Percentiles rank a stretch among this genome's conserved stretches.
These are phyloP conservation scores for Pegoplata infirma DNA, from an alignment of 2,888 invertebrate genomes.

Conservation along the genomic window DNA sequence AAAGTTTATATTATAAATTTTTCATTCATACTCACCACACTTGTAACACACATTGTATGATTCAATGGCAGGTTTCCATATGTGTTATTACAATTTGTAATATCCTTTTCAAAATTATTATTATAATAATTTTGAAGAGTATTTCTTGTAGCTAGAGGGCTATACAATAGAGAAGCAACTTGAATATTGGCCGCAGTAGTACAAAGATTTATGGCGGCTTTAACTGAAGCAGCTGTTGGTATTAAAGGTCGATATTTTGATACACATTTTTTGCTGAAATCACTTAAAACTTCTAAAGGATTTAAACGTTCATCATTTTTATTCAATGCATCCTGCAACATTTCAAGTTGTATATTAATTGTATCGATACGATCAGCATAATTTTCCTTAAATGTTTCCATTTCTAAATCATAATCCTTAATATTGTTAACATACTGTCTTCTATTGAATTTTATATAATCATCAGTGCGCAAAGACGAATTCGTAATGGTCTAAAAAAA, in stretches of 20 bases:
- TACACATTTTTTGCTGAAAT: conserved; percentile 56
- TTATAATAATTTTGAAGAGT: conserved; percentile 56
- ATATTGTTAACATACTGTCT: conserved; percentile 55
- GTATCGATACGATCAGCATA: conserved; percentile 29
- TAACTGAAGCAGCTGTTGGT: conserved; percentile 23
- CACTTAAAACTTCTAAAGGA: conserved; percentile 49
- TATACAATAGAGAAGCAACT: not conserved
- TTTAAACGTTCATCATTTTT: conserved; percentile 44
- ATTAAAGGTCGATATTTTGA: conserved; percentile 50
- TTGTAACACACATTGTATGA: conserved; percentile 56
- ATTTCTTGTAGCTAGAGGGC: not conserved
- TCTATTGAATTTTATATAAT: conserved; percentile 55
- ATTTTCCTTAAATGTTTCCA: conserved; percentile 23
- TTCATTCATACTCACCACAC: conserved; percentile 50
- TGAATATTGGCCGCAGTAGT: conserved; percentile 18
- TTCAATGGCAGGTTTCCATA: conserved; percentile 26
- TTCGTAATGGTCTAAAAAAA: not conserved
- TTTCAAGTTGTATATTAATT: conserved; percentile 19
- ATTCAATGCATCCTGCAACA: conserved; percentile 25
- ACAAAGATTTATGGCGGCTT: conserved; percentile 38
- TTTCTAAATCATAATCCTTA: conserved; percentile 20
- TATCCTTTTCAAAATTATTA: conserved; percentile 15
- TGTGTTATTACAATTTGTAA: conserved; percentile 35
- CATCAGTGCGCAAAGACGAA: conserved; percentile 16
- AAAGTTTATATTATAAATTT: not conserved